Percentiles rank a stretch among this genome's conserved stretches.
phyloP scores from a whole-genome alignment of 2,113 vertebrate species.

The Rhipidura dahli region DNA sequence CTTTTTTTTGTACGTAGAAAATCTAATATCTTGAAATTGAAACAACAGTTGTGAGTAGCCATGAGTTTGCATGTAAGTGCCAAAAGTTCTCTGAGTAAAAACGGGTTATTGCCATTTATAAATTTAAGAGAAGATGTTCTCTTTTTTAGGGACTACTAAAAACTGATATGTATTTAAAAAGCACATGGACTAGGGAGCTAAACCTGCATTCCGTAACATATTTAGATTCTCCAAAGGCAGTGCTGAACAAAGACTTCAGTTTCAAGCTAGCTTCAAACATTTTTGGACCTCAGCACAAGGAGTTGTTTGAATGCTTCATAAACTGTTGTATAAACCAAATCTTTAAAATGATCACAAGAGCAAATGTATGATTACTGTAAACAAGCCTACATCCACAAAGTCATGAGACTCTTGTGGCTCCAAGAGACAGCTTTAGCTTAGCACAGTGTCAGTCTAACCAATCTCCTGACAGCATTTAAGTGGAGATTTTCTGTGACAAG shows the following conservation, averaged over 20 bases:
- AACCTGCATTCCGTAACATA: neutral
- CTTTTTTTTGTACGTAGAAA: neutral
- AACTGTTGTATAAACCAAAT: neutral
- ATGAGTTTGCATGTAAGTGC: neutral
- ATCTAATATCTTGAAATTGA: neutral
- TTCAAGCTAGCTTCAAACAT: neutral
- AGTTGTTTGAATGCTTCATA: neutral
- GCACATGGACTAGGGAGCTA: neutral
- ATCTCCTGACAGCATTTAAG: neutral
- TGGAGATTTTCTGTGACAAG: neutral
- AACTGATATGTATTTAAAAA: neutral
- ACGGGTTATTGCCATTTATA: neutral
- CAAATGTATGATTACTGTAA: neutral
- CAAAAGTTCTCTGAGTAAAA: neutral
- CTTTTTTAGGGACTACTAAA: neutral
- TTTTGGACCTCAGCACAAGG: neutral
- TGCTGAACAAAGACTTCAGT: neutral
- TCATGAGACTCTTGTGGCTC: neutral
- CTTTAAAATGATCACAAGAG: neutral
- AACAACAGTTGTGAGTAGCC: neutral
- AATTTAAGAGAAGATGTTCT: neutral
- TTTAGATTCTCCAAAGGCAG: neutral
- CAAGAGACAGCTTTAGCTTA: neutral
- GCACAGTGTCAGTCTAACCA: neutral
- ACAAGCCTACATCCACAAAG: neutral